Base-by-base conservation (phyloP, 2,113 vertebrate species). In the Myocastor coypus region DNA sequence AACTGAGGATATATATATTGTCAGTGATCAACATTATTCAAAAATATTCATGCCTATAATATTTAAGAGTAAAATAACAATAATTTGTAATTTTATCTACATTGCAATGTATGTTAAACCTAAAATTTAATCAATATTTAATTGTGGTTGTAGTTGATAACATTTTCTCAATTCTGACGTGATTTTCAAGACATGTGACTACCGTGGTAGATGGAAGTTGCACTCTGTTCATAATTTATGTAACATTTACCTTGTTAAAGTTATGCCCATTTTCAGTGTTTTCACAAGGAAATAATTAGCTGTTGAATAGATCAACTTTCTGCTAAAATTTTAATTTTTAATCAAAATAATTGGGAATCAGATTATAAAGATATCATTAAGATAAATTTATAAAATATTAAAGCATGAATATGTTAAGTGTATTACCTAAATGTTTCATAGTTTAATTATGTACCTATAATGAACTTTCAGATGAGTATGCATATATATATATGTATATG, bases 331-430 rank as follows among this genome's bases (percentile, higher is more conserved):
- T 24, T 46, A 80, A 57, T 16, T 83, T 88, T 80, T 46, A 78
- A 80, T 86, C 71, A 85, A 91, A 26, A n/a, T 77, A 92, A 68
- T 71, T 89, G 20, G 37, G 57, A 57, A 87, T 87, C 86, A 90
- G 17, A 69, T 55, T 69, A 64, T 86, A 75, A 84, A 69, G 12
- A 0, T 75, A 69, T 83, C 91, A 64, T 68, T 92, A 42, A 91
- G 32, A 24, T 80, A 85, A 83, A 77, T 93, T 80, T 93, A 12
- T 89, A 78, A 91, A 78, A 42, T 85, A 91, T 30, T 91, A 16
- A 71, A 92, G 46, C 10, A 24, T 84, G 11, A 87, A 61, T 80
- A 75, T 57, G 40, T 66, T 96, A 94, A 80, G 1, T 80, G 55
- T 3, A 87, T 2, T 71, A 37, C 28, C 19, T 81, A 80, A 32